Evolutionary conservation across 2,113 vertebrate genomes (phyloP).

Genomic region (Caretta caretta): DNA sequence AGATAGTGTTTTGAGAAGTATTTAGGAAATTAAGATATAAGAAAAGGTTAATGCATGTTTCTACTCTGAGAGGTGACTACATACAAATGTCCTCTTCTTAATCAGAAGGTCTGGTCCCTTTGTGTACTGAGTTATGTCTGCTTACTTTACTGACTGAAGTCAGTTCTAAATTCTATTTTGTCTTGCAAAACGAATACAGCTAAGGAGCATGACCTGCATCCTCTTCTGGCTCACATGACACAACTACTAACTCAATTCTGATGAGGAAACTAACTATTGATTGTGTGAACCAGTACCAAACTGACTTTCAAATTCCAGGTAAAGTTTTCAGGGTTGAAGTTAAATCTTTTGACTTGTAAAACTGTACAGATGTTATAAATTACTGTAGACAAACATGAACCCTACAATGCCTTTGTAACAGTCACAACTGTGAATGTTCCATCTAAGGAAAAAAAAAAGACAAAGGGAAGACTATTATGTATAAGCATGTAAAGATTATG

Average conservation of each 20-base stretch:
- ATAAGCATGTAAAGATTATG: neutral
- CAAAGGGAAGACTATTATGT: neutral
- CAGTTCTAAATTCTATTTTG: neutral
- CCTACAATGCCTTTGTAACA: neutral
- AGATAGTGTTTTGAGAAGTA: neutral
- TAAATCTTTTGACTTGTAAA: neutral
- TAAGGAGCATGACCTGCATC: neutral
- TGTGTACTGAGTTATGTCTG: neutral
- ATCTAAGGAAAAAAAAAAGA: neutral
- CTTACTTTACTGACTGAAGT: neutral
- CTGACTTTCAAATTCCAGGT: neutral
- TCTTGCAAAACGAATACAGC: neutral
- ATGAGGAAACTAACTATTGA: neutral
- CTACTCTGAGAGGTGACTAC: neutral
- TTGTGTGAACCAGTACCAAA: neutral
- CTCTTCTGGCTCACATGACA: neutral
- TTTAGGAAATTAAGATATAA: neutral
- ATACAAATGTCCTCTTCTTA: neutral
- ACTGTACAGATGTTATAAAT: neutral
- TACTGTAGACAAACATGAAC: neutral
- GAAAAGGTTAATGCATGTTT: neutral
- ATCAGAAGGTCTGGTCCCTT: neutral
- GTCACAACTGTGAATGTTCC: neutral
- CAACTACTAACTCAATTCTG: neutral
- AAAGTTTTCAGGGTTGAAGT: neutral